Percentiles rank a stretch among this genome's conserved stretches.
These are phyloP conservation scores for Ceriagrion tenellum DNA, from an alignment of 2,888 invertebrate genomes.

Conservation along the genomic window DNA sequence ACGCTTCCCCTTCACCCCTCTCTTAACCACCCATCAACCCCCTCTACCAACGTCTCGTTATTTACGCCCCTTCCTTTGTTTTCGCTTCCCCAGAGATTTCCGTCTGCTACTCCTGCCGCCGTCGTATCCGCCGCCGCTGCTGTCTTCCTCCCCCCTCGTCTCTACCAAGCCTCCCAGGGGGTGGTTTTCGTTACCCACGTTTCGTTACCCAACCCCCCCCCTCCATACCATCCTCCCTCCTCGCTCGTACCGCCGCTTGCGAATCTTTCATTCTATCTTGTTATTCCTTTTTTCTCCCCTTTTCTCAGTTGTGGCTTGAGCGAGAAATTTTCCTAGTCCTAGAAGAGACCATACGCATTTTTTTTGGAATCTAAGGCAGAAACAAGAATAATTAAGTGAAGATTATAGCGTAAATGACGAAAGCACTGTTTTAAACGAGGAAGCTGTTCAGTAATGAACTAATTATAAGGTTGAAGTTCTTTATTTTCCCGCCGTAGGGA, in stretches of 20 bases:
- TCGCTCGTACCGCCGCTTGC: neutral
- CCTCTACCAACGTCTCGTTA: neutral
- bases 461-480: no score
- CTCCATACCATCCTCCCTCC: neutral
- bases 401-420: no score
- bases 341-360: no score
- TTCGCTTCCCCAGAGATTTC: neutral
- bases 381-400: no score
- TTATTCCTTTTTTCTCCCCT: neutral
- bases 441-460: no score
- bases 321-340: neutral
- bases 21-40: neutral
- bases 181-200: no score
- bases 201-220: neutral
- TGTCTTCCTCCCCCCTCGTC: no score
- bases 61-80: neutral
- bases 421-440: no score
- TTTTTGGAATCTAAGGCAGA: no score
- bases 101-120: neutral
- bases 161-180: no score
- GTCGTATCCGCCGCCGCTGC: no score
- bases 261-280: neutral
- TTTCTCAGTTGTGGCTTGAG: neutral
- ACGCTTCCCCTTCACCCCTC: neutral
- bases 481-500: no score